Percentiles rank a stretch among this genome's conserved stretches.
Conservation (phyloP, 2,888 invertebrate genomes). For the Congeria kusceri region DNA sequence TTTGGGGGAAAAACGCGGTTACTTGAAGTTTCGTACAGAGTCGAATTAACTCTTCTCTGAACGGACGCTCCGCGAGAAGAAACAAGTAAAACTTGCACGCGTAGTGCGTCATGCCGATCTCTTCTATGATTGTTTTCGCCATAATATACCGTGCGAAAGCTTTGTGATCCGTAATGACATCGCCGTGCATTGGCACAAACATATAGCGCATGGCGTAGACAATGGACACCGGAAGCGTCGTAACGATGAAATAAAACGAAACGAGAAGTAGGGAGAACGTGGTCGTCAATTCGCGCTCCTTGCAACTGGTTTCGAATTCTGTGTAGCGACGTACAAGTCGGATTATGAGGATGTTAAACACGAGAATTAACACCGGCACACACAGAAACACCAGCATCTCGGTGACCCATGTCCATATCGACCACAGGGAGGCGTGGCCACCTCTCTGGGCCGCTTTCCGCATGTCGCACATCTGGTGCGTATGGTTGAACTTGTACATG, state of each 20-base stretch:
- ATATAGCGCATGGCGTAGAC: conserved; percentile 76
- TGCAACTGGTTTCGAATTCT: conserved; percentile 67
- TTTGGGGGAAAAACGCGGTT: conserved; percentile 11
- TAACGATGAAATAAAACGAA: conserved; percentile 83
- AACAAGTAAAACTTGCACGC: conserved; percentile 85
- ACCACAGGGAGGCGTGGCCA: conserved; percentile 73
- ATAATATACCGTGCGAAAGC: conserved; percentile 73
- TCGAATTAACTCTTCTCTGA: conserved; percentile 76
- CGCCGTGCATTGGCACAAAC: conserved; percentile 72
- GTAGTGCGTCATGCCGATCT: conserved; percentile 83
- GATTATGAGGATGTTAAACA: conserved; percentile 83
- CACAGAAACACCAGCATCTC: conserved; percentile 83
- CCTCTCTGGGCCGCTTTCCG: conserved; percentile 63
- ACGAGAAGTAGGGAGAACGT: conserved; percentile 83
- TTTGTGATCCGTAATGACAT: conserved; percentile 74
- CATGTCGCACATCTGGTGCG: conserved; percentile 63
- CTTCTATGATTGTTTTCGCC: conserved; percentile 76
- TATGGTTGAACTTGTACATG: conserved; percentile 76
- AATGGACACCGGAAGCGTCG: conserved; percentile 83
- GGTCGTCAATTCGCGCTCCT: conserved; percentile 71
- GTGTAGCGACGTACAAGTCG: conserved; percentile 75
- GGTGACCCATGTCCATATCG: conserved; percentile 82
- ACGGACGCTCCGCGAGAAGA: conserved; percentile 81
- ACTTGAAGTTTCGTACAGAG: conserved; percentile 12
- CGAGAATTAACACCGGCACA: conserved; percentile 82